Conservation (phyloP, 2,888 invertebrate species). For the Dryadula phaetusa region DNA sequence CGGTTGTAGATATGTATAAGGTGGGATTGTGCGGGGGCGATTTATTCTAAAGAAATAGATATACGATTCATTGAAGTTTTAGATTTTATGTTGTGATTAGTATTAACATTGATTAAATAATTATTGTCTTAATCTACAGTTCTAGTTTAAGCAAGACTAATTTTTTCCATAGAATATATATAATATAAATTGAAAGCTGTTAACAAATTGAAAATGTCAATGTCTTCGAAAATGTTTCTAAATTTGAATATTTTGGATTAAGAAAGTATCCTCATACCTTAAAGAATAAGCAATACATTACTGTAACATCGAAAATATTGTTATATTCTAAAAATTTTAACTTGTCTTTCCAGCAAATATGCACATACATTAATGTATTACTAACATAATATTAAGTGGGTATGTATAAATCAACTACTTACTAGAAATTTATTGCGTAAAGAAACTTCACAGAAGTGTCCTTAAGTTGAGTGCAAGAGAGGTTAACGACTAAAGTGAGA, state of each 20-base stretch:
- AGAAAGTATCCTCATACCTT: no score
- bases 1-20: conserved; percentile 57
- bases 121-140: not conserved
- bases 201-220: no score
- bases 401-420: conserved; percentile 40
- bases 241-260: no score
- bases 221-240: no score
- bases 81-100: not conserved
- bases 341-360: not conserved
- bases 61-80: conserved; percentile 23
- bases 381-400: not conserved
- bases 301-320: not conserved
- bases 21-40: conserved; percentile 65
- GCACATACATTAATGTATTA: not conserved
- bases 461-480: conserved; percentile 64
- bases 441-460: conserved; percentile 68
- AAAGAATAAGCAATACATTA: no score
- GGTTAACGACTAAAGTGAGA: conserved; percentile 58
- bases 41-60: conserved; percentile 52
- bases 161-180: no score
- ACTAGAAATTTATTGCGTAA: conserved; percentile 52
- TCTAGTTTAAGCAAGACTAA: no score
- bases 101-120: not conserved
- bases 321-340: not conserved
- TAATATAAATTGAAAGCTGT: no score